Percentiles rank a stretch among this genome's conserved stretches.
phyloP scores from a whole-genome alignment of 2,888 invertebrate genomes.

The Petrolisthes cinctipes region DNA sequence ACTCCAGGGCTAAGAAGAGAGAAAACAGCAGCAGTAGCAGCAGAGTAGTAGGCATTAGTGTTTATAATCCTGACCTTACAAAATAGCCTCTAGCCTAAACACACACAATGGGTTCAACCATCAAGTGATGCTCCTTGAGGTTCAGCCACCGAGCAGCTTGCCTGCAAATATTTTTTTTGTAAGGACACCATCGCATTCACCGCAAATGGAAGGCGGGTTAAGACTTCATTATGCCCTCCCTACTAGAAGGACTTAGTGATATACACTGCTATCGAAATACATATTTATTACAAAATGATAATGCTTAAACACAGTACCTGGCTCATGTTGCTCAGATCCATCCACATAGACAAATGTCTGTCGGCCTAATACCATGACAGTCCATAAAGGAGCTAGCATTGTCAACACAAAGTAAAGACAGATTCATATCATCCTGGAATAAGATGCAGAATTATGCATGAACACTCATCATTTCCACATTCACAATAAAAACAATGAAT shows the following conservation, averaged over 20 bases:
- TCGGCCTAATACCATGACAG: slow-evolving; percentile 56
- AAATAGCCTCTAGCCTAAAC: slow-evolving; percentile 60
- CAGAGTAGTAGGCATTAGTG: slow-evolving; percentile 58
- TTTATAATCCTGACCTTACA: slow-evolving; percentile 61
- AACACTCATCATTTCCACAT: slow-evolving; percentile 64
- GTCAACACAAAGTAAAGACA: slow-evolving; percentile 59
- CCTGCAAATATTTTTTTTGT: slow-evolving; percentile 21
- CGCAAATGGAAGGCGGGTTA: slow-evolving; percentile 32
- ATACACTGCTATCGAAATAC: slow-evolving; percentile 65
- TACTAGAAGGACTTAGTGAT: slow-evolving; percentile 58
- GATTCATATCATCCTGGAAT: slow-evolving; percentile 62
- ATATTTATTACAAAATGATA: slow-evolving; percentile 66
- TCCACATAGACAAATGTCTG: slow-evolving; percentile 62
- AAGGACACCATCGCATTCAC: slow-evolving; percentile 56
- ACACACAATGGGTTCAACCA: slow-evolving; percentile 52
- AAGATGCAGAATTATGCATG: slow-evolving; percentile 60
- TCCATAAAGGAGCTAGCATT: slow-evolving; percentile 60
- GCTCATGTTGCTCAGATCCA: slow-evolving; percentile 63
- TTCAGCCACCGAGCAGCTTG: slow-evolving; percentile 44
- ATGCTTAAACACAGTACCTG: slow-evolving; percentile 66
- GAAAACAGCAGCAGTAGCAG: slow-evolving; percentile 56
- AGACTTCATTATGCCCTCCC: slow-evolving; percentile 41
- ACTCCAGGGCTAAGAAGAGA: slow-evolving; percentile 56
- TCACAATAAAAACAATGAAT: slow-evolving; percentile 65
- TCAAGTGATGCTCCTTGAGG: slow-evolving; percentile 50